Evolutionary conservation across 2,113 vertebrate species (phyloP), one percentile per base, ranked within the genome.

Genomic region (Saimiri boliviensis): DNA sequence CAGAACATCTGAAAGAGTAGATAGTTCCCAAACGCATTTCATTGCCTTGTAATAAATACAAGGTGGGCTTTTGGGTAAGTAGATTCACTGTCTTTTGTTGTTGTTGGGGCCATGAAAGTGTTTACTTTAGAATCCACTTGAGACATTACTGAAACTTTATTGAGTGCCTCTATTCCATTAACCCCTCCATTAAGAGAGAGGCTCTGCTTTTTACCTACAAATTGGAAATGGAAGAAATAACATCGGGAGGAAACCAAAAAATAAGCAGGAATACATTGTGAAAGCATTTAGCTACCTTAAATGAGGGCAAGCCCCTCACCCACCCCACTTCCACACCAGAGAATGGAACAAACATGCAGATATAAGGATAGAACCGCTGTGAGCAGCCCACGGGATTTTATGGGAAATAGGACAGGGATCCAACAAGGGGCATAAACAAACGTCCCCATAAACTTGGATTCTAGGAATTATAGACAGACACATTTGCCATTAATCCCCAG

Each of bases 41-140:
- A 83, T 12, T 79, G 45, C 71, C 35, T 88, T 68, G 30, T 66
- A 89, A 84, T 56, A 93, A 89, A 84, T 56, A 93, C 60, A 86
- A 52, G 32, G 74, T 49, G 42, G 49, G 35, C 63, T 94, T 90
- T 93, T 17, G 32, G 32, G 68, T 13, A 85, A 49, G 45, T 56
- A 32, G 86, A 82, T 45, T 89, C 30, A 73, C 47, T 68, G 3
- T 68, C 79, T 74, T 83, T 74, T 52, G 68, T 42, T 68, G 81
- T 63, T 70, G 27, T 52, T 89, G 37, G 71, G 14, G 42, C 27
- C 30, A 16, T 37, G 66, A 52, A 79, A 95, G 32, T 90, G 76
- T 89, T 93, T 84, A 93, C n/a, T 76, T 96, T 83, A 94, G 93
- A 96, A 77, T 85, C 85, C 81, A 95, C 42, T 89, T 63, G 49